Conservation (phyloP, 2,888 invertebrate genomes). For the Eilema griseolum region DNA sequence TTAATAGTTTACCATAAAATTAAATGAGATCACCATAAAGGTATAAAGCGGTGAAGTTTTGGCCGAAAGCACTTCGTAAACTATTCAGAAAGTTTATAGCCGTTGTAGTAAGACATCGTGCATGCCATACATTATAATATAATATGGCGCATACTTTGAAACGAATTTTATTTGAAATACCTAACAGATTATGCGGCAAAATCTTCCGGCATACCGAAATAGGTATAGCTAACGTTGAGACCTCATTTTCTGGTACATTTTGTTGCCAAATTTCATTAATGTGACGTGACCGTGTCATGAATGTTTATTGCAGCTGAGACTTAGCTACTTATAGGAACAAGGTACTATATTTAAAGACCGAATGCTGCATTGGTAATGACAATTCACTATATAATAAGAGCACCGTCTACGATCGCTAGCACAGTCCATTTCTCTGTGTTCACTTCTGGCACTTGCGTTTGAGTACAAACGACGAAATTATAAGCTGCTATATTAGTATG, state of each 20-base stretch:
- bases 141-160: slow-evolving; percentile 13
- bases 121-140: background rate
- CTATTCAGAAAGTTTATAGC: slow-evolving; percentile 5
- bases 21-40: slow-evolving; percentile 1
- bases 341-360: slow-evolving; percentile 44
- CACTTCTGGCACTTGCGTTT: slow-evolving; percentile 24
- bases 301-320: slow-evolving; percentile 22
- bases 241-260: slow-evolving; percentile 19
- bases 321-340: slow-evolving; percentile 33
- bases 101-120: background rate
- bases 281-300: slow-evolving; percentile 25
- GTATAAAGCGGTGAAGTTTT: slow-evolving; percentile 4
- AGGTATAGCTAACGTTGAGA: slow-evolving; percentile 12
- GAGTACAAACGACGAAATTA: slow-evolving; percentile 24
- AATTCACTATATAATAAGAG: slow-evolving; percentile 48
- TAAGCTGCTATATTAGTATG: slow-evolving; percentile 27
- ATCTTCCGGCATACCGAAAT: slow-evolving; percentile 18
- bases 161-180: slow-evolving; percentile 14
- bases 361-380: slow-evolving; percentile 41
- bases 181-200: background rate
- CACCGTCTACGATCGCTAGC: slow-evolving; percentile 28
- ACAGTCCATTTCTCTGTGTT: slow-evolving; percentile 43
- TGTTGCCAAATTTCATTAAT: slow-evolving; percentile 26
- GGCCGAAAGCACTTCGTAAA: slow-evolving; percentile 4
- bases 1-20: slow-evolving; percentile 1